Percentiles rank a stretch among this genome's conserved stretches.
Conservation (phyloP, 2,113 vertebrate genomes). For the Hemibagrus wyckioides region DNA sequence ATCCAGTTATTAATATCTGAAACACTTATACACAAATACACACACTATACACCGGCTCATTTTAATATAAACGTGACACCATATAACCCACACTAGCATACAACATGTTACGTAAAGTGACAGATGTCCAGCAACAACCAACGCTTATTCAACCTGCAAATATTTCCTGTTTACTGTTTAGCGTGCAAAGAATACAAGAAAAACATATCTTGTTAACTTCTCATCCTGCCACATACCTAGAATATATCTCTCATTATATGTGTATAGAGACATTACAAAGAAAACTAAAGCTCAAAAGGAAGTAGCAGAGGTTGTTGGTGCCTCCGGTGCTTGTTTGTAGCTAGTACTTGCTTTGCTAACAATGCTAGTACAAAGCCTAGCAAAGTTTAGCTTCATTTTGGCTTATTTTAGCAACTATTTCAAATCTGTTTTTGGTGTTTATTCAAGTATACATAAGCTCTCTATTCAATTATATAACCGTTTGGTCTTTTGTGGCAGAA, state of each 20-base stretch:
- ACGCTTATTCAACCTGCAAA: not conserved
- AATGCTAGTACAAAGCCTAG: too few relatives aligned
- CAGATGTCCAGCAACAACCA: not conserved
- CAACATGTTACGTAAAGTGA: not conserved
- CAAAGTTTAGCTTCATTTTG: not conserved
- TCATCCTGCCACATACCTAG: too few relatives aligned
- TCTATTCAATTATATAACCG: not conserved
- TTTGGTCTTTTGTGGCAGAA: not conserved
- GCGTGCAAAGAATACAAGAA: not conserved
- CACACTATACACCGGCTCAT: not conserved
- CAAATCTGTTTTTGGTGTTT: not conserved
- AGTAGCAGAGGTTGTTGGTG: too few relatives aligned
- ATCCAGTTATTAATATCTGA: not conserved
- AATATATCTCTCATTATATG: too few relatives aligned
- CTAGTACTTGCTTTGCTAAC: too few relatives aligned
- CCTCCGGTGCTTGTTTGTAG: too few relatives aligned
- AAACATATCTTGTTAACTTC: too few relatives aligned
- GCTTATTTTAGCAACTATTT: too few relatives aligned
- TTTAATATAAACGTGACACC: not conserved
- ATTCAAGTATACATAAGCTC: not conserved
- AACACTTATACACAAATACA: too few relatives aligned
- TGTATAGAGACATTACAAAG: too few relatives aligned
- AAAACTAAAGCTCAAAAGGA: too few relatives aligned
- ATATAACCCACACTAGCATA: not conserved
- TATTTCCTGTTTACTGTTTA: not conserved